These are phyloP conservation scores for Marmota flaviventris DNA, from an alignment of 2,113 vertebrate genomes.

Conservation along the genomic window DNA sequence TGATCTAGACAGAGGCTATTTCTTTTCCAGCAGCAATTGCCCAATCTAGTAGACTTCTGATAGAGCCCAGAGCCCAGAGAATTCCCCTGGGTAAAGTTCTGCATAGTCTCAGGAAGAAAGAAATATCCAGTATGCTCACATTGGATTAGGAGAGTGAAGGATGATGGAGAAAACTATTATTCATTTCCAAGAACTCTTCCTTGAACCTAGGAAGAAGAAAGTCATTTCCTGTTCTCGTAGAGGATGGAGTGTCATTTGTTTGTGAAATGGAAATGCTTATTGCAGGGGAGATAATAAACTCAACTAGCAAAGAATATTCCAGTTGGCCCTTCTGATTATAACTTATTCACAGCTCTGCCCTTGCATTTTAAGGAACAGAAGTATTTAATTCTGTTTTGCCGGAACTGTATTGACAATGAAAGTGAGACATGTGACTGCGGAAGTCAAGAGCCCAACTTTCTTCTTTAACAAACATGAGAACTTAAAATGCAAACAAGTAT, in stretches of 20 bases:
- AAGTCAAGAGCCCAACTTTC: conserved; percentile 52
- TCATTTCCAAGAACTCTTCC: conserved; percentile 14
- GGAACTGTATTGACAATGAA: conserved; percentile 32
- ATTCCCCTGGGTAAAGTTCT: neutral
- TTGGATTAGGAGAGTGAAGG: neutral
- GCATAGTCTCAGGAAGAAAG: neutral
- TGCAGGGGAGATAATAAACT: conserved; percentile 27
- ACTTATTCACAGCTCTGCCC: conserved; percentile 33
- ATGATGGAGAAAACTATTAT: conserved; percentile 3
- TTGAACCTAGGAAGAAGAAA: conserved; percentile 49
- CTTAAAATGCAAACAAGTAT: conserved; percentile 60
- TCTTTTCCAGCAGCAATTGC: neutral
- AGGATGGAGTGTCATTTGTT: neutral
- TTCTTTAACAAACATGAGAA: conserved; percentile 67
- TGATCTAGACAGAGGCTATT: neutral
- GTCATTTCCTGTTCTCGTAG: conserved; percentile 1
- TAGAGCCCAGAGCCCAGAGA: neutral
- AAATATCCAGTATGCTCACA: conserved; percentile 17
- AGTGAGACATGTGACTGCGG: conserved; percentile 41
- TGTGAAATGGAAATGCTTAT: conserved; percentile 44
- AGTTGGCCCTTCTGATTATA: conserved; percentile 27
- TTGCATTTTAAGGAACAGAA: conserved; percentile 55
- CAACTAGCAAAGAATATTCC: conserved; percentile 19
- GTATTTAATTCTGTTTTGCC: conserved; percentile 52
- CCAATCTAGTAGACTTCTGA: neutral